phyloP scores from a whole-genome alignment of 2,113 vertebrate genomes.

The Cepphus grylle region DNA sequence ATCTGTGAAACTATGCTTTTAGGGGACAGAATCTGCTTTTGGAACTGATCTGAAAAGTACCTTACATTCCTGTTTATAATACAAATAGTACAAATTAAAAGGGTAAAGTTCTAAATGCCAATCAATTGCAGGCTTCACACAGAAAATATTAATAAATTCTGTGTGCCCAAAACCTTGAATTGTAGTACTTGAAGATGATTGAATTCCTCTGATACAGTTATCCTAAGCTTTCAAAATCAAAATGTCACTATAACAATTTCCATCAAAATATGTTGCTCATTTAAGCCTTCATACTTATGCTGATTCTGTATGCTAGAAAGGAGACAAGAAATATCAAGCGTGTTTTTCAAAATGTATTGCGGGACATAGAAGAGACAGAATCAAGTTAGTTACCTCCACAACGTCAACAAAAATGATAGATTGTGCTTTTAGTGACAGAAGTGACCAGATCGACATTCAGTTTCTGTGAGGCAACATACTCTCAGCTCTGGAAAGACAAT shows the following conservation, averaged over 20 bases:
- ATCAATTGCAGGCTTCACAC: not conserved
- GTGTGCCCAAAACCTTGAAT: not conserved
- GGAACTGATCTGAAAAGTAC: not conserved
- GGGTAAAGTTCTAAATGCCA: not conserved
- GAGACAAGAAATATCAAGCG: not conserved
- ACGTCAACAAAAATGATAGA: not conserved
- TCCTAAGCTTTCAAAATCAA: not conserved
- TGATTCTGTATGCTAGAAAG: not conserved
- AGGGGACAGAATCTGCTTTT: not conserved
- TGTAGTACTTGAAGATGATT: not conserved
- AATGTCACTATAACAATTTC: not conserved
- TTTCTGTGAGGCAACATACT: not conserved
- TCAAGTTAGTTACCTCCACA: not conserved
- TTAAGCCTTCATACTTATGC: not conserved
- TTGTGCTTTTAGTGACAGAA: not conserved
- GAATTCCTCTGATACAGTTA: not conserved
- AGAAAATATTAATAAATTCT: not conserved
- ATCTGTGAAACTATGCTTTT: not conserved
- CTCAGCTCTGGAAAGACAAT: not conserved
- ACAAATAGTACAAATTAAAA: not conserved
- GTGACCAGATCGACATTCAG: not conserved
- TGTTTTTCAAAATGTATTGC: not conserved
- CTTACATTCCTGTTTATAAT: not conserved
- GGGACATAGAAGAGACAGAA: not conserved
- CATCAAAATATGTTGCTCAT: not conserved